Conservation (phyloP, 2,797 vertebrate species). For the Pangasius macronema region DNA sequence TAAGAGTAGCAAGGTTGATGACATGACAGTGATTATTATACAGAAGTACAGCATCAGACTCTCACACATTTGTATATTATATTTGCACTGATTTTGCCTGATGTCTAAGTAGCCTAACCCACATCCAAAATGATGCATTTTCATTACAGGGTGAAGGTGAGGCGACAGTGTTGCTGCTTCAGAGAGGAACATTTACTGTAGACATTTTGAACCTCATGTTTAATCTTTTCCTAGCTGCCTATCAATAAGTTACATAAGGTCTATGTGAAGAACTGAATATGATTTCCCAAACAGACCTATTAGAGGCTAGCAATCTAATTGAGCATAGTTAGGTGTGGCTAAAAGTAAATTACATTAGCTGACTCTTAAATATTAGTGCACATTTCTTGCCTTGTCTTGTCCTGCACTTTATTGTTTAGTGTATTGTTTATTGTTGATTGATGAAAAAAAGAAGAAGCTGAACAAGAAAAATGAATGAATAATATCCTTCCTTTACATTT, state of each 20-base stretch:
- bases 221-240: background rate
- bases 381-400: background rate
- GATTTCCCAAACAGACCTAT: background rate
- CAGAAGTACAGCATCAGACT: background rate
- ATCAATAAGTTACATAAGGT: background rate
- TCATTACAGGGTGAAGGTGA: background rate
- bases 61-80: background rate
- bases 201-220: background rate
- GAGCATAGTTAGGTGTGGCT: background rate
- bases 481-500: background rate
- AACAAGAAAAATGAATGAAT: background rate
- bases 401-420: background rate
- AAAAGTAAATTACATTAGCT: background rate
- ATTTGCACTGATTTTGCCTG: background rate
- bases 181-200: background rate
- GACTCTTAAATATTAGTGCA: background rate
- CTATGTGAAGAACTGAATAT: background rate
- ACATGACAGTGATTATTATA: background rate
- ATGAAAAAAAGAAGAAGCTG: background rate
- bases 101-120: background rate
- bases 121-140: background rate
- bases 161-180: too few relatives aligned
- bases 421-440: background rate
- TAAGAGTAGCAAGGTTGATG: background rate
- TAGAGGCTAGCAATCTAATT: background rate